These are phyloP conservation scores for Euphydryas editha DNA, from an alignment of 2,888 invertebrate species.

Conservation along the genomic window DNA sequence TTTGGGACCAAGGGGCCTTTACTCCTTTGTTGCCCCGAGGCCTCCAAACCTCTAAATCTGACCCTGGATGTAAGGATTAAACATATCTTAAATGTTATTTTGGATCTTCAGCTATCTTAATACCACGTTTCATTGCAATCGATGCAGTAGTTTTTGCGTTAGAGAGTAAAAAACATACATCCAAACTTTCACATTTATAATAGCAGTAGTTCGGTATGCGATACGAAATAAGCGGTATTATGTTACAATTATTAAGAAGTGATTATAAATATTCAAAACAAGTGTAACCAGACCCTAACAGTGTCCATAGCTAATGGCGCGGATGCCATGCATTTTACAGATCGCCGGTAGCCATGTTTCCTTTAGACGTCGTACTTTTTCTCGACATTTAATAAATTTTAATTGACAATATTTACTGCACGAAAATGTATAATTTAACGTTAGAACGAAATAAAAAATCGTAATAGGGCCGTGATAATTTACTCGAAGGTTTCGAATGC, in stretches of 20 bases:
- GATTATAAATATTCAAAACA: background rate
- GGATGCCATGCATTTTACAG: constrained; percentile 32
- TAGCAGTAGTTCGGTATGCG: background rate
- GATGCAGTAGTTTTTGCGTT: background rate
- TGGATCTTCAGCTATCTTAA: no score
- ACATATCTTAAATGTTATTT: no score
- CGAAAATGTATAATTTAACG: constrained; percentile 30
- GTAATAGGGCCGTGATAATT: constrained; percentile 22
- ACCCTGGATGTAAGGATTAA: no score
- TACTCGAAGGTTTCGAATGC: constrained; percentile 20
- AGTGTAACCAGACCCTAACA: constrained; percentile 21
- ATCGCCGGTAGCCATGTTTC: constrained; percentile 30
- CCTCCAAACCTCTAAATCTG: no score
- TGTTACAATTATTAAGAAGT: background rate
- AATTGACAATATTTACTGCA: constrained; percentile 42
- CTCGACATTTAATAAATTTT: constrained; percentile 38
- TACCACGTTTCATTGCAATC: no score
- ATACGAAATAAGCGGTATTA: background rate
- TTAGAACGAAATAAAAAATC: constrained; percentile 30
- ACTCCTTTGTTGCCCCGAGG: no score
- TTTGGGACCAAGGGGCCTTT: no score
- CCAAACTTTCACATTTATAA: no score
- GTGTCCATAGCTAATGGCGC: constrained; percentile 25
- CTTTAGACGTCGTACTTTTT: constrained; percentile 34
- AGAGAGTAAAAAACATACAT: background rate